A percentile compares a stretch with the other conserved stretches of the same genome.
phyloP scores from a whole-genome alignment of 35 echinoderm and acorn worm genomes.

The Stichopus chloronotus region DNA sequence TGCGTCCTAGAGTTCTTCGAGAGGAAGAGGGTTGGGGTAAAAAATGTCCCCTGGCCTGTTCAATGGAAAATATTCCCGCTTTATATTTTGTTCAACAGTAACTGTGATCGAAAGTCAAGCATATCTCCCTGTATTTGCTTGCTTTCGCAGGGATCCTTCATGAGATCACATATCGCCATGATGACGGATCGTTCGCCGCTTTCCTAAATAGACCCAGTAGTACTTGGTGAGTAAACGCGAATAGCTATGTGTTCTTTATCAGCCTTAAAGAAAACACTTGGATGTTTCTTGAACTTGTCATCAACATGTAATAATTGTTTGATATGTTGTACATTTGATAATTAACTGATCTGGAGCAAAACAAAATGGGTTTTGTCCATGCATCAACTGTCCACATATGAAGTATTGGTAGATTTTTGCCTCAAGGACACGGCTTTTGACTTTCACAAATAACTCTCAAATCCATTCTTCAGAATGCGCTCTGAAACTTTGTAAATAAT shows the following conservation, averaged over 20 bases:
- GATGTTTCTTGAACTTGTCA: background rate
- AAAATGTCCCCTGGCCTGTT: no score
- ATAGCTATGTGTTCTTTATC: background rate
- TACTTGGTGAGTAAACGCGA: slow-evolving; percentile 12
- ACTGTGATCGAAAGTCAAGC: background rate
- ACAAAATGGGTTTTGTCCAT: background rate
- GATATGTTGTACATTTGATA: background rate
- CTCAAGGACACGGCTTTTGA: no score
- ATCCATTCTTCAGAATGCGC: no score
- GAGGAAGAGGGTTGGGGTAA: no score
- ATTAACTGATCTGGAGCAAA: background rate
- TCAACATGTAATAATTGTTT: background rate
- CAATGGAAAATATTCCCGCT: no score
- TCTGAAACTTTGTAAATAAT: no score
- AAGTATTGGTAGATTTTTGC: background rate
- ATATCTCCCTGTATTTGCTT: background rate
- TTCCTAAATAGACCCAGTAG: background rate
- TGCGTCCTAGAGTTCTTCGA: no score
- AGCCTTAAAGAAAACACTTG: background rate
- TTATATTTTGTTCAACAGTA: background rate
- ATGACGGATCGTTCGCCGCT: background rate
- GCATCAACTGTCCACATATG: background rate
- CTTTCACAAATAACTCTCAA: no score
- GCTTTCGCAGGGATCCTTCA: background rate
- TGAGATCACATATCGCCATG: background rate